These are phyloP conservation scores for Maccullochella peelii DNA, from an alignment of 2,113 vertebrate species.

Conservation along the genomic window DNA sequence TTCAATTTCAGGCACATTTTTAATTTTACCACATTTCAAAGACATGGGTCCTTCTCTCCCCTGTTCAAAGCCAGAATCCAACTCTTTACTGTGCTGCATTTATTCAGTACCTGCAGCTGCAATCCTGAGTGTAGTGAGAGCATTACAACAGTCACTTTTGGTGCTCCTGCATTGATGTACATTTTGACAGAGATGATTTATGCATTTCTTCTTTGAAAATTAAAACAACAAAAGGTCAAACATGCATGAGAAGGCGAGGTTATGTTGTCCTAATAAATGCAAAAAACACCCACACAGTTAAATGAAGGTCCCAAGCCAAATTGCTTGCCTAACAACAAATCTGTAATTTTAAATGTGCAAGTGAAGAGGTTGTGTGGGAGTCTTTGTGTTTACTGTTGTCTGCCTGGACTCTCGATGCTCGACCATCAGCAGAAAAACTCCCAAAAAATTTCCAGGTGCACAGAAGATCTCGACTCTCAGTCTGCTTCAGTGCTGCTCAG, in stretches of 20 bases:
- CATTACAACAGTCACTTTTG: not conserved
- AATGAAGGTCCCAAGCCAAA: constrained; percentile 36
- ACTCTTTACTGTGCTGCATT: not conserved
- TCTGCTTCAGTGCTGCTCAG: not conserved
- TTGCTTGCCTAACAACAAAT: constrained; percentile 30
- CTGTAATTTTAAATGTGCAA: constrained; percentile 31
- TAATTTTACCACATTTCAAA: constrained; percentile 43
- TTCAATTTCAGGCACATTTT: constrained; percentile 37
- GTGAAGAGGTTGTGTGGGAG: constrained; percentile 50
- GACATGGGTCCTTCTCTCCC: not conserved
- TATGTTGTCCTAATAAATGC: constrained; percentile 22
- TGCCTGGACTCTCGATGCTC: not conserved
- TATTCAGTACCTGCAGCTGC: not conserved
- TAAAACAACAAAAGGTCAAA: constrained; percentile 30
- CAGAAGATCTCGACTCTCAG: constrained; percentile 7
- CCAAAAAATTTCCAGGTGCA: constrained; percentile 28
- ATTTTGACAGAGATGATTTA: not conserved
- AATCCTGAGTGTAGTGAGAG: not conserved
- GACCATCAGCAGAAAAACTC: not conserved
- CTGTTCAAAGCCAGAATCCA: constrained; percentile 37
- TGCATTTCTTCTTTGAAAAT: not conserved
- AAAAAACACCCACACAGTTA: constrained; percentile 37
- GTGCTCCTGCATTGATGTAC: not conserved
- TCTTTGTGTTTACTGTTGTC: constrained; percentile 41
- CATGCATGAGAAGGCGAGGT: not conserved